Conservation (phyloP, 2,797 vertebrate species). For the Siniperca scherzeri region DNA sequence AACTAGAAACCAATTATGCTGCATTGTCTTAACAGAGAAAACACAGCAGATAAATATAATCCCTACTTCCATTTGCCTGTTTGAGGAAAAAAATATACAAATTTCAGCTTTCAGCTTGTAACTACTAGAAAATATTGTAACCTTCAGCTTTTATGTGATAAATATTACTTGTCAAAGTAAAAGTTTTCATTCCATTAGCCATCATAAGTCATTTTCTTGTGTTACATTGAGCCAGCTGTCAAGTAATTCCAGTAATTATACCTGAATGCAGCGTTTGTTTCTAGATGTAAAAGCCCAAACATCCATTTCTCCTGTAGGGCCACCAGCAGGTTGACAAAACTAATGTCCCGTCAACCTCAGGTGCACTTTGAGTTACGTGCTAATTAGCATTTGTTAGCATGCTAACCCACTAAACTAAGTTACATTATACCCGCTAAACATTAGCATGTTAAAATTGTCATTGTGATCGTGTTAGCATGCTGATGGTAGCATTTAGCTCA, state of each 20-base stretch:
- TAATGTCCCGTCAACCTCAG: not conserved
- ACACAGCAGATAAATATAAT: not conserved
- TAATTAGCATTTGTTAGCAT: not conserved
- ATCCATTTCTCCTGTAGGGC: not conserved
- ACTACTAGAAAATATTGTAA: no score
- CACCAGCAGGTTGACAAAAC: not conserved
- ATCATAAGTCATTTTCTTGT: not conserved
- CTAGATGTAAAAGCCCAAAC: not conserved
- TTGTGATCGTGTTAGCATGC: not conserved
- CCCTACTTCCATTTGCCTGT: not conserved
- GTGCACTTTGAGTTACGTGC: not conserved
- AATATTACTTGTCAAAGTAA: not conserved
- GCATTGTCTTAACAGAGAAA: not conserved
- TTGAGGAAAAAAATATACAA: not conserved
- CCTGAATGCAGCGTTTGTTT: not conserved
- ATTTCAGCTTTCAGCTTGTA: not conserved
- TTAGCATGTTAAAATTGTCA: not conserved
- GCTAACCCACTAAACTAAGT: not conserved
- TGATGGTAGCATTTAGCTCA: not conserved
- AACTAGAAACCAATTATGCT: not conserved
- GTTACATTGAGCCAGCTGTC: not conserved
- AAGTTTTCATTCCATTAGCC: not conserved
- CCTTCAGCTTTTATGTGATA: not conserved
- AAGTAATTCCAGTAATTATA: not conserved
- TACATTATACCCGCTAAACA: not conserved